phyloP scores from a whole-genome alignment of 2,888 invertebrate species.

The Gerris lacustris region DNA sequence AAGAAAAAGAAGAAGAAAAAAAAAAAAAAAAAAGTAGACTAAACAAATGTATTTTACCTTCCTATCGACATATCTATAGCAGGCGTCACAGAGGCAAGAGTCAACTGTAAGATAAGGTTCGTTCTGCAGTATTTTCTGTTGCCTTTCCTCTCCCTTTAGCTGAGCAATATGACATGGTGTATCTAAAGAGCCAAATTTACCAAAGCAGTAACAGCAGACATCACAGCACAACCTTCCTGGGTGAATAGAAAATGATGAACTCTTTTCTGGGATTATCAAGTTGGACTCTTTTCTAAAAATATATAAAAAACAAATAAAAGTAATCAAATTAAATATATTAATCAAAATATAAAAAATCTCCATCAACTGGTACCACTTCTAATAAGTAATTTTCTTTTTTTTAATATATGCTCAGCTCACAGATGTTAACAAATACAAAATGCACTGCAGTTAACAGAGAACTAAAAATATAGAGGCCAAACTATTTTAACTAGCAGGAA shows the following conservation, averaged over 20 bases:
- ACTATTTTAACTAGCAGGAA: too few relatives aligned
- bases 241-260: constrained; percentile 75
- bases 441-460: too few relatives aligned
- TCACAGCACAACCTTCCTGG: constrained; percentile 69
- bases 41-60: constrained; percentile 42
- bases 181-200: constrained; percentile 73
- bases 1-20: too few relatives aligned
- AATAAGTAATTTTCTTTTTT: too few relatives aligned
- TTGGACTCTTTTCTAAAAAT: constrained; percentile 23
- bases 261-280: constrained; percentile 75
- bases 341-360: not conserved
- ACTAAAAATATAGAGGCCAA: too few relatives aligned
- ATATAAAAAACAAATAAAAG: not conserved
- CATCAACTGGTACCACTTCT: too few relatives aligned
- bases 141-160: constrained; percentile 68
- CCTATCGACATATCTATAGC: constrained; percentile 72
- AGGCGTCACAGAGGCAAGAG: constrained; percentile 77
- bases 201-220: constrained; percentile 76
- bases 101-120: constrained; percentile 71
- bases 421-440: too few relatives aligned
- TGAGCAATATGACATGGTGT: constrained; percentile 80
- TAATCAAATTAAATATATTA: not conserved
- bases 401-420: too few relatives aligned
- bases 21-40: too few relatives aligned
- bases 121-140: constrained; percentile 62